Evolutionary conservation across 1,140 invertebrate genomes (phyloP).

Genomic region (Pseudomyrmex dendroicus): DNA sequence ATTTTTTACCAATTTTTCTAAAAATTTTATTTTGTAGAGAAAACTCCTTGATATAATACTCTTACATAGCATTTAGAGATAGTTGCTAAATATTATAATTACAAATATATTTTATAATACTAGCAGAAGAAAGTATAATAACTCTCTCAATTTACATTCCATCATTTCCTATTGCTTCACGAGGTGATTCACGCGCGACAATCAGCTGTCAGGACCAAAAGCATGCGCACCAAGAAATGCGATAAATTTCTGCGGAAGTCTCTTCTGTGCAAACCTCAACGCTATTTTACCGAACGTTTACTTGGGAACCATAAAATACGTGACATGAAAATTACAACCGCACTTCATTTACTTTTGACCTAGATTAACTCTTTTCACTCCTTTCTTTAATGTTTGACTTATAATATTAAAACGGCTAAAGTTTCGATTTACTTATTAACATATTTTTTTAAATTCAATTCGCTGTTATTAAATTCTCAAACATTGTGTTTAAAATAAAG

Average conservation of each 20-base stretch:
- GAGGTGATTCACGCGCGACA: neutral
- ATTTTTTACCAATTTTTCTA: too few species aligned
- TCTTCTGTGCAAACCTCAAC: neutral
- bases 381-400: neutral
- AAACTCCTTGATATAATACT: neutral
- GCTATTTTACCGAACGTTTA: constrained; percentile 19
- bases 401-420: neutral
- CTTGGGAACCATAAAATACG: constrained; percentile 10
- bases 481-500: too few species aligned
- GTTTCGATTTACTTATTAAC: neutral
- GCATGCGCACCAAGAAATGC: neutral
- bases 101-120: too few species aligned
- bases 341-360: neutral
- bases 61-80: neutral
- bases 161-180: constrained; percentile 3
- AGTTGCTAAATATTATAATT: neutral
- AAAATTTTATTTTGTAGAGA: neutral
- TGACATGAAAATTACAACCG: neutral
- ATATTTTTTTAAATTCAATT: neutral
- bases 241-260: constrained; percentile 27
- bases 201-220: constrained; percentile 21
- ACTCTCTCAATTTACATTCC: neutral
- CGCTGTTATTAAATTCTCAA: neutral
- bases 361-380: neutral
- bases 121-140: too few species aligned